These are phyloP conservation scores for Aricia agestis DNA, from an alignment of 1,140 invertebrate genomes.

Conservation along the genomic window DNA sequence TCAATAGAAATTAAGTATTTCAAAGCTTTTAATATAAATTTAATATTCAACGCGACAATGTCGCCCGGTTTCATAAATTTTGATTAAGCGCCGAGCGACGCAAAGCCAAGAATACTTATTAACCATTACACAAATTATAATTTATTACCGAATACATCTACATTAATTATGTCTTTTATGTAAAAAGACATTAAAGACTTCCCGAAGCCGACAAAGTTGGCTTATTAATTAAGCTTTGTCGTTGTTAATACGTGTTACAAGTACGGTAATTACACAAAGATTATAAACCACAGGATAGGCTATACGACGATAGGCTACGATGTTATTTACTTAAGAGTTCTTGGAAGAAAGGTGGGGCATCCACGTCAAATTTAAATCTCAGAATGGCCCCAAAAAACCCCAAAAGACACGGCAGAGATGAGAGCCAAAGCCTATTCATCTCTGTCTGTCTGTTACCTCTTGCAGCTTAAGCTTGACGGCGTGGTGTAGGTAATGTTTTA, in stretches of 20 bases:
- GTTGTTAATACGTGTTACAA: background rate
- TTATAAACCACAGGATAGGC: no score
- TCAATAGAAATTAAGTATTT: background rate
- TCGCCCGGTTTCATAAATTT: background rate
- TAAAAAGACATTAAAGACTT: background rate
- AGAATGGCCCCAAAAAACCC: no score
- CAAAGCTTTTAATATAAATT: background rate
- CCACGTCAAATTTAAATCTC: no score
- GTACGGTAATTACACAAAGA: no score
- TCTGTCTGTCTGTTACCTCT: no score
- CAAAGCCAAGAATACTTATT: background rate
- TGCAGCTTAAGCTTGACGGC: no score
- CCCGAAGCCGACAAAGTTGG: background rate
- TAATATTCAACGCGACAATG: constrained; percentile 1
- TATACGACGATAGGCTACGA: no score
- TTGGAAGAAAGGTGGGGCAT: no score
- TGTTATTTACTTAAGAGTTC: no score
- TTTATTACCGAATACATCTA: background rate
- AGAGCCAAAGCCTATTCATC: no score
- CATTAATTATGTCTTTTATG: background rate
- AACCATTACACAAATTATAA: constrained; percentile 3
- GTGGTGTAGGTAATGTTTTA: no score
- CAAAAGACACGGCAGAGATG: no score
- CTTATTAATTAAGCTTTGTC: background rate
- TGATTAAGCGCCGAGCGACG: background rate